phyloP scores from a whole-genome alignment of 2,797 vertebrate genomes.

The Oophaga sylvatica region DNA sequence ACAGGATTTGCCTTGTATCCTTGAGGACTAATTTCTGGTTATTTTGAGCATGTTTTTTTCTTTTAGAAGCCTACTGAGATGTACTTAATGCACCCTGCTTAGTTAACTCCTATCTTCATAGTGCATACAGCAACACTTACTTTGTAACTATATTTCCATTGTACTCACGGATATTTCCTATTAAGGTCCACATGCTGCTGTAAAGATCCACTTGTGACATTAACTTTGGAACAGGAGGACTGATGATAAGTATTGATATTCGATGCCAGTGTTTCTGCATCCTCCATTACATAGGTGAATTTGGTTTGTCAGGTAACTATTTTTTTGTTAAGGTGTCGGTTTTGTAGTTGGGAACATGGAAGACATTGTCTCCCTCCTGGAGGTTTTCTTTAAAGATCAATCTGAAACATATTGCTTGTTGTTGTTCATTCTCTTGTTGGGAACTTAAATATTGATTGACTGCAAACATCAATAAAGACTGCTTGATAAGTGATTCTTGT shows the following conservation, averaged over 20 bases:
- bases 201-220: neutral
- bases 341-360: neutral
- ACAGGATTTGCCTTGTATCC: neutral
- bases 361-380: neutral
- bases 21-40: neutral
- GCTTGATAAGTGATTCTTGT: constrained; percentile 3
- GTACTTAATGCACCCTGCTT: neutral
- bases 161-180: neutral
- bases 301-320: neutral
- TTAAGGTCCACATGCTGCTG: too few species aligned
- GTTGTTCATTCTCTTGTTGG: constrained; percentile 2
- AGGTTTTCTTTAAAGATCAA: constrained; percentile 12
- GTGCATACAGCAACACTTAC: neutral
- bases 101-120: neutral
- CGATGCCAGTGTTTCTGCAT: neutral
- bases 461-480: constrained; percentile 9
- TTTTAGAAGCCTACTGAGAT: neutral
- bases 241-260: neutral
- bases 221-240: neutral
- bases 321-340: neutral
- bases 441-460: constrained; percentile 18
- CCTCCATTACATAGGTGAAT: neutral
- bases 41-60: too few species aligned
- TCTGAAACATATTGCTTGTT: constrained; percentile 11
- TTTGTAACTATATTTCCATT: neutral